Evolutionary conservation across 2,888 invertebrate species (phyloP).

Genomic region (Flexamia atlantica): DNA sequence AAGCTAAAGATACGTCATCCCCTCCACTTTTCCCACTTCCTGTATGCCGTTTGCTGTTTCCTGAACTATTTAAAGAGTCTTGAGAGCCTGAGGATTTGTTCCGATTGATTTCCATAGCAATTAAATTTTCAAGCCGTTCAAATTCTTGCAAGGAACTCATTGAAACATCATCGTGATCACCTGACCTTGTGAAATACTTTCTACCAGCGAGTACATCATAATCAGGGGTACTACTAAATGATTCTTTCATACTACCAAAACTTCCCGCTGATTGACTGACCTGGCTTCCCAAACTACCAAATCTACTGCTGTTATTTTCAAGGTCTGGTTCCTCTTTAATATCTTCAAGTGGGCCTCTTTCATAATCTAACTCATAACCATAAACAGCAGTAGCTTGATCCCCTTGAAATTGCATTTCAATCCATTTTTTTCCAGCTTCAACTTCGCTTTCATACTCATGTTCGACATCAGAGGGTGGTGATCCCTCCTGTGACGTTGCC

Average conservation of each 20-base stretch:
- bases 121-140: constrained; percentile 92
- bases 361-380: constrained; percentile 87
- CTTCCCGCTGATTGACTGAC: constrained; percentile 86
- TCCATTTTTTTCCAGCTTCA: constrained; percentile 90
- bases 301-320: constrained; percentile 84
- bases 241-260: constrained; percentile 88
- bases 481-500: constrained; percentile 68
- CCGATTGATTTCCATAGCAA: constrained; percentile 84
- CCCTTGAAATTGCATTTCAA: constrained; percentile 92
- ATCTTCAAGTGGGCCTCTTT: constrained; percentile 91
- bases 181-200: constrained; percentile 87
- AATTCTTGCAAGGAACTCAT: constrained; percentile 96
- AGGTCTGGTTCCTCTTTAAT: constrained; percentile 95
- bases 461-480: constrained; percentile 70
- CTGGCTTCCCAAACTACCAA: constrained; percentile 88
- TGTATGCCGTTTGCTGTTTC: constrained; percentile 69
- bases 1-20: constrained; percentile 91
- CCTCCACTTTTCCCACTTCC: constrained; percentile 83
- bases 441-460: constrained; percentile 77
- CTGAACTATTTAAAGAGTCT: constrained; percentile 88
- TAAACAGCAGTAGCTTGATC: constrained; percentile 80
- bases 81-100: constrained; percentile 87
- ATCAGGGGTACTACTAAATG: constrained; percentile 94
- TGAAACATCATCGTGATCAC: constrained; percentile 95
- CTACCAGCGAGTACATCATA: constrained; percentile 91